Base-by-base conservation (phyloP, 1,140 invertebrate genomes). In the Nephila pilipes region DNA sequence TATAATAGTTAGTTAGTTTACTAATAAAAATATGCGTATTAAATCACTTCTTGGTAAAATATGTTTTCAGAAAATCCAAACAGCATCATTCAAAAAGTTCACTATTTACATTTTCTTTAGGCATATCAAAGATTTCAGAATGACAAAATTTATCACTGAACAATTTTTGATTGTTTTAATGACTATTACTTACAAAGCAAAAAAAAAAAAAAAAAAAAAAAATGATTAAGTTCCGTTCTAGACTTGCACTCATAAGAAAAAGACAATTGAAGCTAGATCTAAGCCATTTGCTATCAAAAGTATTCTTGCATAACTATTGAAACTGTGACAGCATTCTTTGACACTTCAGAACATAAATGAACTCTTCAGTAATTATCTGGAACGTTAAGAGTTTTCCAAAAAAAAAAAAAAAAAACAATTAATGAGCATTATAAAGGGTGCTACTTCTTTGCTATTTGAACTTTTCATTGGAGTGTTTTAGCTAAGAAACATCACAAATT, bases 341-440 rank as follows among this genome's bases (percentile, higher is more conserved):
- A 75, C 69, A 75, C 69, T 75, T 6, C 32, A 75, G 29, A 75
- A 75, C 69, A 75, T 75, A 36, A 75, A 75, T 75, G 69, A 75
- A 29, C 69, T 36, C 69, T 75, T 75, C 69, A 75, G 25, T 75
- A 75, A 36, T 75, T 75, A 75, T 75, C 32, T 32, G 69, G 14
- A 75, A 75, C 25, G 14, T 32, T 75, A 75, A 75, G 69, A 75
- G 69, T 16, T 75, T 75, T 75, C 69, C 16, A 36, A 75, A 36
- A 1, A 18, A 1, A 12, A 16, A 36, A 75, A 75, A 75, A 75
- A 46, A 46, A 10, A 10, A n/a, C n/a, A n/a, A 69, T 29, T 10
- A 69, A 69, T 29, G 63, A 75, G 29, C 36, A 75, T 6, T 46
- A 75, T 36, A 75, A 75, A 75, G 32, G 69, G 69, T 18, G 69